phyloP scores from a whole-genome alignment of 2,888 invertebrate genomes.

The Oeneis ivallda region DNA sequence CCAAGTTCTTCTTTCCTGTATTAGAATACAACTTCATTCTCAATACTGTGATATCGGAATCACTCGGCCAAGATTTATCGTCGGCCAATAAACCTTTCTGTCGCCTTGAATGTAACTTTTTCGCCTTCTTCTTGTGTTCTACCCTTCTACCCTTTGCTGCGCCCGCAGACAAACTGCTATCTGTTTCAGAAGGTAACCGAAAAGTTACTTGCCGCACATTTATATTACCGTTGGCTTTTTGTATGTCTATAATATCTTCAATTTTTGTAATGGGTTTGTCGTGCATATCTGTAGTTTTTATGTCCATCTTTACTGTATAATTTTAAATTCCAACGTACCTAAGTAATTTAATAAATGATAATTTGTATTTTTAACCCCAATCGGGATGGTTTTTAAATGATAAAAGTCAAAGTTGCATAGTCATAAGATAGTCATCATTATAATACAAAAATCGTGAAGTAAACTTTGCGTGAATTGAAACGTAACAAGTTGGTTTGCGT shows the following conservation, averaged over 20 bases:
- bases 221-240: slow-evolving; percentile 67
- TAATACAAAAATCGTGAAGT: background rate
- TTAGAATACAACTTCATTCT: slow-evolving; percentile 70
- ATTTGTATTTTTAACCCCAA: slow-evolving; percentile 30
- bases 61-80: slow-evolving; percentile 78
- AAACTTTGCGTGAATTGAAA: slow-evolving; percentile 4
- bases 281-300: slow-evolving; percentile 42
- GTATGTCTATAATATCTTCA: slow-evolving; percentile 73
- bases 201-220: slow-evolving; percentile 65
- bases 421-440: background rate
- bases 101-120: slow-evolving; percentile 52
- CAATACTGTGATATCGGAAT: slow-evolving; percentile 82
- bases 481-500: background rate
- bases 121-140: slow-evolving; percentile 50
- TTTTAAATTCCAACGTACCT: slow-evolving; percentile 24
- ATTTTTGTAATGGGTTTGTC: slow-evolving; percentile 65
- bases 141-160: slow-evolving; percentile 59
- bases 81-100: slow-evolving; percentile 57
- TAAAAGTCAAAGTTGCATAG: background rate
- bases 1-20: slow-evolving; percentile 69
- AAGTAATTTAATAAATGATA: slow-evolving; percentile 12
- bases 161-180: slow-evolving; percentile 53
- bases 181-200: slow-evolving; percentile 55
- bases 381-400: slow-evolving; percentile 41
- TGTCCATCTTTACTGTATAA: slow-evolving; percentile 55